Percentiles rank a stretch among this genome's conserved stretches.
phyloP scores from a whole-genome alignment of 1,140 invertebrate species.

The Eciton burchellii region DNA sequence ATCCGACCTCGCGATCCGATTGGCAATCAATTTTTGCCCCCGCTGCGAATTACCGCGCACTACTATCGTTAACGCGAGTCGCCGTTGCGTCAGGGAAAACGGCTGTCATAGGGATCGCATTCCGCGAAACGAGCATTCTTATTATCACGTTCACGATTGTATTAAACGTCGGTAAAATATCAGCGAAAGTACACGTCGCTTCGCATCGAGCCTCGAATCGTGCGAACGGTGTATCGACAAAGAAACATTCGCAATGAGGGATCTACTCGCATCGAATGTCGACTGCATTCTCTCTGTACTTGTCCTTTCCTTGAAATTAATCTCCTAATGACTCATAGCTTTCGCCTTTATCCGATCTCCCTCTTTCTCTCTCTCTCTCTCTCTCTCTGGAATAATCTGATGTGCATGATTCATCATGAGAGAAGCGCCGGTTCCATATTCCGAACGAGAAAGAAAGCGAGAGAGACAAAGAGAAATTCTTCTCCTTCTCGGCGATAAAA shows the following conservation, averaged over 20 bases:
- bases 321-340: not conserved
- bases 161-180: conserved; percentile 6
- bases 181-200: not conserved
- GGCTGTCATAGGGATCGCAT: conserved; percentile 42
- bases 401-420: not conserved
- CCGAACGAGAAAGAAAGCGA: too few species aligned
- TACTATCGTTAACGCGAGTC: conserved; percentile 36
- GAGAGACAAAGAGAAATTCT: not conserved
- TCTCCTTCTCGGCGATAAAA: conserved; percentile 37
- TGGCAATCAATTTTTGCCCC: conserved; percentile 48
- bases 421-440: not conserved
- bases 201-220: not conserved
- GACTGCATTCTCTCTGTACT: not conserved
- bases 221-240: not conserved
- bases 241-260: not conserved
- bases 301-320: not conserved
- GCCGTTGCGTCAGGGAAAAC: conserved; percentile 37
- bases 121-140: conserved; percentile 20
- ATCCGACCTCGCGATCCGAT: conserved; percentile 55
- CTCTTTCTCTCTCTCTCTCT: too few species aligned
- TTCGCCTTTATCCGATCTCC: not conserved
- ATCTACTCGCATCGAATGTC: too few species aligned
- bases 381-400: conserved; percentile 19
- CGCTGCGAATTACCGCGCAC: conserved; percentile 40
- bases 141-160: not conserved